Conservation (phyloP, 1,140 invertebrate genomes). For the Polypedilum vanderplanki region DNA sequence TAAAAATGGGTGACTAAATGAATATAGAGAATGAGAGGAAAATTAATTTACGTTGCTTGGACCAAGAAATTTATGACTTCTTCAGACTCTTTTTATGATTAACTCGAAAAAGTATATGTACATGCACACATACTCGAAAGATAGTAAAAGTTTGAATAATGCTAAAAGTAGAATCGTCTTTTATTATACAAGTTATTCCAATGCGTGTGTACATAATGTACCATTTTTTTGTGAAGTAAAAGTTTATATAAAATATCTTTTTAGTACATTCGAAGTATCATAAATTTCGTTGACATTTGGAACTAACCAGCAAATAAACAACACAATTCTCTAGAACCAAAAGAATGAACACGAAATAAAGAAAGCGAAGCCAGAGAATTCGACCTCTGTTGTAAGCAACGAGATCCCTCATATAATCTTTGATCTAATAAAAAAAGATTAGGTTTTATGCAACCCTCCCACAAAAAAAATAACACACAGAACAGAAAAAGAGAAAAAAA, state of each 20-base stretch:
- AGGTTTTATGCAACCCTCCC: conserved; percentile 22
- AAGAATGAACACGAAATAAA: no score
- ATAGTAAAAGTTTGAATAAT: conserved; percentile 5
- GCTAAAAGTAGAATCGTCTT: conserved; percentile 14
- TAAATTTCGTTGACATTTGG: conserved; percentile 18
- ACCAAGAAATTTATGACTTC: conserved; percentile 4
- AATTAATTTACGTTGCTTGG: conserved; percentile 9
- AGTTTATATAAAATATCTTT: neutral
- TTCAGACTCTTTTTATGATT: conserved; percentile 3
- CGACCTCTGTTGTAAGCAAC: conserved; percentile 4
- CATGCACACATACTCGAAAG: neutral
- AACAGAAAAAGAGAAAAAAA: neutral
- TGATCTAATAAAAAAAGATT: conserved; percentile 27
- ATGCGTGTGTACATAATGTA: neutral
- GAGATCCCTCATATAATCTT: conserved; percentile 21
- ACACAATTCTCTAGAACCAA: conserved; percentile 21
- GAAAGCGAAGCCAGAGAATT: neutral
- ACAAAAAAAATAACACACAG: neutral
- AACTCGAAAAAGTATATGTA: neutral
- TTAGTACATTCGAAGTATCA: conserved; percentile 20
- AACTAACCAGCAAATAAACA: conserved; percentile 23
- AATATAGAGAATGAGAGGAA: neutral
- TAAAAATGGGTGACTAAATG: neutral
- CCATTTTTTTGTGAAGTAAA: neutral
- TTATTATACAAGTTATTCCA: neutral